A percentile compares a stretch with the other conserved stretches of the same genome.
Evolutionary conservation across 2,797 vertebrate genomes (phyloP).

Genomic region (Manis pentadactyla): DNA sequence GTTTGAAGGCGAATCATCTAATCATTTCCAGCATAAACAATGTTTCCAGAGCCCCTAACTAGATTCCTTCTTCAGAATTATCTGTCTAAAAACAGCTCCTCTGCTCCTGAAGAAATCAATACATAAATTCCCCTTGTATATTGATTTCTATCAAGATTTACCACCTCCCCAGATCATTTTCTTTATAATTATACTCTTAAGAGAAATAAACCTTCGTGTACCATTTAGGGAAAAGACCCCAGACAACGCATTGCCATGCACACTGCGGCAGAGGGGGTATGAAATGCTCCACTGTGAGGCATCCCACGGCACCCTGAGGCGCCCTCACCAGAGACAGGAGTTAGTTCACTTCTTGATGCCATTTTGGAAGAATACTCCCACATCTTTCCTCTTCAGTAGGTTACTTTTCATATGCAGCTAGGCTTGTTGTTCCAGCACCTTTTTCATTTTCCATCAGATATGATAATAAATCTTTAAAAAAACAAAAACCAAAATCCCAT

Average conservation of each 20-base stretch:
- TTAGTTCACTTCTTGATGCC: neutral
- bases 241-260: neutral
- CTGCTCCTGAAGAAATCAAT: conserved; percentile 58
- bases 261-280: rapidly evolving
- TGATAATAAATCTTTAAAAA: neutral
- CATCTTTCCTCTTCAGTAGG: neutral
- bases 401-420: neutral
- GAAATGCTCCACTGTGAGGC: neutral
- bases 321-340: no score
- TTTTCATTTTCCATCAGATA: neutral
- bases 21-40: neutral
- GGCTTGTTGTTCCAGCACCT: neutral
- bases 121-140: conserved; percentile 58
- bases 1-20: conserved; percentile 20
- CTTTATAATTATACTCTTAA: conserved; percentile 12
- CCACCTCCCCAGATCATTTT: conserved; percentile 6
- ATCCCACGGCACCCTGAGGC: rapidly evolving
- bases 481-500: neutral
- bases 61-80: conserved; percentile 53
- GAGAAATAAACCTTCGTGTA: conserved; percentile 37
- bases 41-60: conserved; percentile 20
- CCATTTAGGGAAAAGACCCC: neutral
- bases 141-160: conserved; percentile 65
- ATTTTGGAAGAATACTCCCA: neutral
- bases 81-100: conserved; percentile 65